A percentile compares a stretch with the other conserved stretches of the same genome.
Conservation (phyloP, 2,797 vertebrate genomes). For the Rallus crepitans region DNA sequence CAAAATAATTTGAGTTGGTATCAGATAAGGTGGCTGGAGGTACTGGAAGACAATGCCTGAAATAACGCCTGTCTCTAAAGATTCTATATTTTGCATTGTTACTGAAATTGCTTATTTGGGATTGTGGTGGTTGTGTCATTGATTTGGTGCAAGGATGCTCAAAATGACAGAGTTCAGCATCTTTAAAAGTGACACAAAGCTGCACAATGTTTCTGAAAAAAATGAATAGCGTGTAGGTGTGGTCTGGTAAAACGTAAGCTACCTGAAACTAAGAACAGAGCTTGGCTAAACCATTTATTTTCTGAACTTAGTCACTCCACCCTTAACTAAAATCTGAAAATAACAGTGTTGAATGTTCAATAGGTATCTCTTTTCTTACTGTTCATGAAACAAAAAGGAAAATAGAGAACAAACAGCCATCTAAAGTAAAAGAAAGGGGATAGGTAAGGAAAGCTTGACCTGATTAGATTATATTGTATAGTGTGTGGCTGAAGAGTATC, state of each 20-base stretch:
- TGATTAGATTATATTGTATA: not conserved
- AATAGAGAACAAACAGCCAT: not conserved
- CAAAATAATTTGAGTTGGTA: not conserved
- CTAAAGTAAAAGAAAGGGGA: not conserved
- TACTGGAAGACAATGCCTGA: not conserved
- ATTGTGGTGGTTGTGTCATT: not conserved
- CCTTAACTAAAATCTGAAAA: not conserved
- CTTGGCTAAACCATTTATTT: not conserved
- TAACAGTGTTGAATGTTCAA: not conserved
- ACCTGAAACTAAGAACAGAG: not conserved
- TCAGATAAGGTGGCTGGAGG: not conserved
- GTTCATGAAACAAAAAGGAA: not conserved
- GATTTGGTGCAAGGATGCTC: not conserved
- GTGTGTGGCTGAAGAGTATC: not conserved
- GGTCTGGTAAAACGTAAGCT: not conserved
- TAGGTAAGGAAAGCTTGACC: not conserved
- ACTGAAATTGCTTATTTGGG: not conserved
- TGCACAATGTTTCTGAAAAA: not conserved
- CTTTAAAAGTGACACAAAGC: too few relatives aligned
- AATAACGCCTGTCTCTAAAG: not conserved
- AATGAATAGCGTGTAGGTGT: not conserved
- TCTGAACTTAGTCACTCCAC: not conserved
- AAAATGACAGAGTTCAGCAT: not conserved
- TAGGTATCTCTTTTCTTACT: not conserved
- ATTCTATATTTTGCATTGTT: not conserved